Evolutionary conservation across 2,797 vertebrate genomes (phyloP).

Genomic region (Clarias laeviceps): DNA sequence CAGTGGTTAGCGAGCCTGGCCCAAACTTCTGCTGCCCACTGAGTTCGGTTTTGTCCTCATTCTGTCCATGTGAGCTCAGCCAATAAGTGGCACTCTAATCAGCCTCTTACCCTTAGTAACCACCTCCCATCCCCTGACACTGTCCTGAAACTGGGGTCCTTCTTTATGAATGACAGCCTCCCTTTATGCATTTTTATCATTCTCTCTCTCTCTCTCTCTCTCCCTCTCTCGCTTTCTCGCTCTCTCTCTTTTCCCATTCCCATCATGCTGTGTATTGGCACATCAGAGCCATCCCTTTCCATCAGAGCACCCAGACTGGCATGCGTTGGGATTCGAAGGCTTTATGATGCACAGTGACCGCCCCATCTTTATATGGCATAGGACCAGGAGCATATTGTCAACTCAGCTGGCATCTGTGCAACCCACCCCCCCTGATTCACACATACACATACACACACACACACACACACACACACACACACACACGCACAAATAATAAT

Average conservation of each 20-base stretch:
- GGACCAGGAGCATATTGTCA: slow-evolving; percentile 57
- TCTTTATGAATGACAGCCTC: slow-evolving; percentile 51
- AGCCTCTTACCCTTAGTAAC: slow-evolving; percentile 46
- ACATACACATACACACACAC: slow-evolving; percentile 49
- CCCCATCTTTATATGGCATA: slow-evolving; percentile 59
- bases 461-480: slow-evolving; percentile 50
- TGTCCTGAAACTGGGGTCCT: slow-evolving; percentile 23
- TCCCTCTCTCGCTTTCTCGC: not conserved
- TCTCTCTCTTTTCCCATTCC: slow-evolving; percentile 55
- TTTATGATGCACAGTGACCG: slow-evolving; percentile 53
- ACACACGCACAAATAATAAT: slow-evolving; percentile 36
- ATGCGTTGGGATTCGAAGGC: slow-evolving; percentile 55
- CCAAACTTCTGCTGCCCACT: slow-evolving; percentile 53
- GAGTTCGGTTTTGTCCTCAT: slow-evolving; percentile 56
- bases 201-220: slow-evolving; percentile 14
- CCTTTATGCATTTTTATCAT: slow-evolving; percentile 23
- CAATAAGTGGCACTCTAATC: slow-evolving; percentile 52
- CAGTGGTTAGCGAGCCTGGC: slow-evolving; percentile 43
- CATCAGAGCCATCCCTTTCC: slow-evolving; percentile 55
- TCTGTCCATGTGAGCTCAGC: slow-evolving; percentile 51
- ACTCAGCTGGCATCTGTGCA: slow-evolving; percentile 60
- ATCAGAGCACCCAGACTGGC: slow-evolving; percentile 36
- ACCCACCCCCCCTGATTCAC: slow-evolving; percentile 34
- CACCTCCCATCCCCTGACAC: slow-evolving; percentile 38
- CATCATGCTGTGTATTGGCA: slow-evolving; percentile 67